A percentile compares a stretch with the other conserved stretches of the same genome.
Evolutionary conservation across 2,113 vertebrate genomes (phyloP).

Genomic region (Ictalurus furcatus): DNA sequence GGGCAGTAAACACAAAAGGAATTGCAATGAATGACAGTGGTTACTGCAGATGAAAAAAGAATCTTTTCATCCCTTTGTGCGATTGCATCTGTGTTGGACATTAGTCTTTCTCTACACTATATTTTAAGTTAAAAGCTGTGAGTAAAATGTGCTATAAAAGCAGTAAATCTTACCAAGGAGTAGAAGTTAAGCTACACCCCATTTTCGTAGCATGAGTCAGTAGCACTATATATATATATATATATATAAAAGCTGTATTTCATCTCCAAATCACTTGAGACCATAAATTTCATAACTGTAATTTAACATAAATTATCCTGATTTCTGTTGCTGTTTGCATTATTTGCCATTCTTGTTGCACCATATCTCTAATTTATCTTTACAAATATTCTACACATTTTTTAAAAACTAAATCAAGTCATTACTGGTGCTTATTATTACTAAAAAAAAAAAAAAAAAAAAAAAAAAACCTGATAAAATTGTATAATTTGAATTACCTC

Average conservation of each 20-base stretch:
- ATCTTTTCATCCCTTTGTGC: conserved; percentile 11
- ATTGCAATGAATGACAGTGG: conserved; percentile 2
- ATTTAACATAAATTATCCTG: background rate
- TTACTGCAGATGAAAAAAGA: background rate
- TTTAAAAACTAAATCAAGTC: background rate
- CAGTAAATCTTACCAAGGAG: background rate
- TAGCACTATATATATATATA: no score
- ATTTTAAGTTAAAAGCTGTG: conserved; percentile 16
- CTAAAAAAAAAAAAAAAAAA: background rate
- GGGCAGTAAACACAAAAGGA: background rate
- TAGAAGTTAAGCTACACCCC: background rate
- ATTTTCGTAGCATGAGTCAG: background rate
- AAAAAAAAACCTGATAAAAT: background rate
- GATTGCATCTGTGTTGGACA: conserved; percentile 5
- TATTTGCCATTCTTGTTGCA: background rate
- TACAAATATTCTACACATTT: background rate
- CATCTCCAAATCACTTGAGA: no score
- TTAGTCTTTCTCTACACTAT: background rate
- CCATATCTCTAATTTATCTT: background rate
- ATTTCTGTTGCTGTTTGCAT: background rate
- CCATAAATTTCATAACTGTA: no score
- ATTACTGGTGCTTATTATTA: background rate
- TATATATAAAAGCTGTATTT: no score
- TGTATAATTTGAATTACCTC: background rate
- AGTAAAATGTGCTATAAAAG: background rate